Evolutionary conservation across 1,140 invertebrate genomes (phyloP).

Genomic region (Formica exsecta): DNA sequence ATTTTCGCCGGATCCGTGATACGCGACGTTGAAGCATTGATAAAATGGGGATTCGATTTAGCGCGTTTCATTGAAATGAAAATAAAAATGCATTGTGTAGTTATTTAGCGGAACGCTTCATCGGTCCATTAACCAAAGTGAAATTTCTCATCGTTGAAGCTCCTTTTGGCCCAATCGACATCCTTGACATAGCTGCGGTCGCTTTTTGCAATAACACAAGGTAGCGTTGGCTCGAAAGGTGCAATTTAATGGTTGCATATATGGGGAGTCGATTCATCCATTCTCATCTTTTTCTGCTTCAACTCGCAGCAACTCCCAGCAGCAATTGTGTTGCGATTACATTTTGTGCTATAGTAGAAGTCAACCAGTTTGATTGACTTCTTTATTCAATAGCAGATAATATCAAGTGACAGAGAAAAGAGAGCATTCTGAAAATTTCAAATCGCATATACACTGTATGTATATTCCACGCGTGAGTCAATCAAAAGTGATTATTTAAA

Average conservation of each 20-base stretch:
- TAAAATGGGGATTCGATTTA: background rate
- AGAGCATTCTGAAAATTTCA: background rate
- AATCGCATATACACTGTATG: background rate
- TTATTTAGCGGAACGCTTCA: background rate
- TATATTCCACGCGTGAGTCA: background rate
- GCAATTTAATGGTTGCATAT: slow-evolving; percentile 31
- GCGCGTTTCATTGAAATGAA: background rate
- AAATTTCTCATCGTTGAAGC: slow-evolving; percentile 1
- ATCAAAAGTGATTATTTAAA: slow-evolving; percentile 21
- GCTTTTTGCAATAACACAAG: slow-evolving; percentile 21
- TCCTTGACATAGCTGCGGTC: slow-evolving; percentile 35
- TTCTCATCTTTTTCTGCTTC: slow-evolving; percentile 1
- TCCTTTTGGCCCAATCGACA: background rate
- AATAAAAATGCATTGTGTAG: background rate
- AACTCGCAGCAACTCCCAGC: background rate
- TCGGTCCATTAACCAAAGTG: background rate
- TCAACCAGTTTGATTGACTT: slow-evolving; percentile 13
- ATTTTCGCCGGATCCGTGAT: background rate
- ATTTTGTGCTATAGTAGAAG: slow-evolving; percentile 12
- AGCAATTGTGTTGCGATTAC: slow-evolving; percentile 23
- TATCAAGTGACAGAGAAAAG: background rate
- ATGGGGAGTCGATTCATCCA: background rate
- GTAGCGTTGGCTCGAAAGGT: slow-evolving; percentile 16
- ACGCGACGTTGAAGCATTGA: background rate
- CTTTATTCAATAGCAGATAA: background rate